Evolutionary conservation across 2,113 vertebrate genomes (phyloP).

Genomic region (Hemiscyllium ocellatum): DNA sequence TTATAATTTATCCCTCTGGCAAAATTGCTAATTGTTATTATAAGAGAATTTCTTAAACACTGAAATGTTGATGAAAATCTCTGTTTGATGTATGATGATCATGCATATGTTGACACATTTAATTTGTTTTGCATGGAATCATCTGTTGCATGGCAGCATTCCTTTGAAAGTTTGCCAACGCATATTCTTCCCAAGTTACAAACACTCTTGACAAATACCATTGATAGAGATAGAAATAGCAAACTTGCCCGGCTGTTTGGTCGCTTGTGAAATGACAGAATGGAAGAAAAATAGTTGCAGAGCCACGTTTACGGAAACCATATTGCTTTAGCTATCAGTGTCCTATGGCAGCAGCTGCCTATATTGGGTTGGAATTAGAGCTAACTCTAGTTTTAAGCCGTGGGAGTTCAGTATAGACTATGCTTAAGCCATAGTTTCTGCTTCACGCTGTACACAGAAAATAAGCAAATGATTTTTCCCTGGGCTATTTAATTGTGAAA

Average conservation of each 20-base stretch:
- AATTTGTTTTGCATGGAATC: slow-evolving; percentile 35
- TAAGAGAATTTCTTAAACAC: not conserved
- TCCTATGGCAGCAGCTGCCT: slow-evolving; percentile 23
- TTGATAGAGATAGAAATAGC: slow-evolving; percentile 30
- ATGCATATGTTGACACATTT: not conserved
- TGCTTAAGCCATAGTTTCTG: not conserved
- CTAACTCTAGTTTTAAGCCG: not conserved
- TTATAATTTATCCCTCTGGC: not conserved
- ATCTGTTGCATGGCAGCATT: slow-evolving; percentile 33
- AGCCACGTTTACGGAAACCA: slow-evolving; percentile 26
- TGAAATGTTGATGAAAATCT: not conserved
- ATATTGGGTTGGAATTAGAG: slow-evolving; percentile 4
- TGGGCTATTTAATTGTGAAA: slow-evolving; percentile 6
- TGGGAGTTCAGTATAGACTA: slow-evolving; percentile 4
- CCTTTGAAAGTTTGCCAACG: slow-evolving; percentile 28
- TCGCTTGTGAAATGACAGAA: slow-evolving; percentile 26
- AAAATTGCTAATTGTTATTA: not conserved
- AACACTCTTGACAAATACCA: slow-evolving; percentile 25
- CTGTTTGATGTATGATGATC: not conserved
- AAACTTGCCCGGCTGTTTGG: not conserved
- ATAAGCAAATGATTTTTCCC: slow-evolving; percentile 2
- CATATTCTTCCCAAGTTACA: slow-evolving; percentile 20
- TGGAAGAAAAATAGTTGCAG: slow-evolving; percentile 17
- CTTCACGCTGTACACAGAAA: not conserved
- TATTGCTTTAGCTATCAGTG: slow-evolving; percentile 24